phyloP scores from a whole-genome alignment of 2,797 vertebrate species.

The Tiaroga cobitis region DNA sequence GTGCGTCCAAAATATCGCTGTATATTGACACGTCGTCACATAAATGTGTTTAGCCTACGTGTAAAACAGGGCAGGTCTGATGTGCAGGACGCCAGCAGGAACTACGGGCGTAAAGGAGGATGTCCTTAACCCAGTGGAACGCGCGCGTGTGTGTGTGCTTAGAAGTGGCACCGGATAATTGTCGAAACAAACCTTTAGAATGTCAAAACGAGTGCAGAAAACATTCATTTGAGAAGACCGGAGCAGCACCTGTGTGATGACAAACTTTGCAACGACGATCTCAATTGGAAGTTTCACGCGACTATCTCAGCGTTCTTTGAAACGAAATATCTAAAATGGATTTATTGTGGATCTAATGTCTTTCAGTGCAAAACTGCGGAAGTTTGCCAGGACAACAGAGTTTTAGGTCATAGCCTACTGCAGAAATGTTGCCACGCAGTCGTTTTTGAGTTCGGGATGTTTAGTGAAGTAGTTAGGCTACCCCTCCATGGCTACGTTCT shows the following conservation, averaged over 20 bases:
- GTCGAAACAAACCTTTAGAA: background rate
- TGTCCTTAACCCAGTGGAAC: background rate
- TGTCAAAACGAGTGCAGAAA: background rate
- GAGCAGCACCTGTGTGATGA: background rate
- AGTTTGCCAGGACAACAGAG: background rate
- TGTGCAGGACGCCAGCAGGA: constrained; percentile 8
- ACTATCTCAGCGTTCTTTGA: background rate
- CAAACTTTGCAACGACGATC: constrained; percentile 7
- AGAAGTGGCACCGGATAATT: background rate
- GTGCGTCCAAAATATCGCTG: background rate
- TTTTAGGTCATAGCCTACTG: background rate
- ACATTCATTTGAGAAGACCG: background rate
- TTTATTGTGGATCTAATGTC: background rate
- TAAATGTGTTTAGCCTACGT: background rate
- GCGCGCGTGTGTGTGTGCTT: background rate
- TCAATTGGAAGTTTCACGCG: background rate
- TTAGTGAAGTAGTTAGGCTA: background rate
- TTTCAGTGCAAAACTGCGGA: background rate
- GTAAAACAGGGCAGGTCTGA: constrained; percentile 36
- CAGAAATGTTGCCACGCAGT: constrained; percentile 55
- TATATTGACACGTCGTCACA: constrained; percentile 34
- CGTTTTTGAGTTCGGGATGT: background rate
- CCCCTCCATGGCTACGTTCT: background rate
- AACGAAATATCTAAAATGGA: background rate
- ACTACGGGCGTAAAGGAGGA: background rate